These are phyloP conservation scores for Cantharis rustica DNA, from an alignment of 2,888 invertebrate species.

Conservation along the genomic window DNA sequence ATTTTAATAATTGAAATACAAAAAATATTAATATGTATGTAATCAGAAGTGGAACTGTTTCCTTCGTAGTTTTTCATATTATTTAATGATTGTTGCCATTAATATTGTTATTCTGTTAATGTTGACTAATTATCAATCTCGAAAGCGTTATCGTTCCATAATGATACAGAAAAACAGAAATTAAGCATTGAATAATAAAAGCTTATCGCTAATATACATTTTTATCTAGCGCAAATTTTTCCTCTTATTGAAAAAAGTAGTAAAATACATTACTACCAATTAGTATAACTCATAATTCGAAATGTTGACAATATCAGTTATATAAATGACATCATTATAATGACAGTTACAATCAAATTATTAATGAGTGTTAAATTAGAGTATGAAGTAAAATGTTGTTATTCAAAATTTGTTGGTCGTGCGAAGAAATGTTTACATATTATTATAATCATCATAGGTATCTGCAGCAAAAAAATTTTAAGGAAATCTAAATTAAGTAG, in stretches of 20 bases:
- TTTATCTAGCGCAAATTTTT: not conserved
- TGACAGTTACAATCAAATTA: conserved; percentile 31
- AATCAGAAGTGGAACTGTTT: not conserved
- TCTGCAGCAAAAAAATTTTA: not conserved
- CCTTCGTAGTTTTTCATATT: not conserved
- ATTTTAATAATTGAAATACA: no score
- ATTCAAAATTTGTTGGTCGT: not conserved
- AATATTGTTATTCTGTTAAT: not conserved
- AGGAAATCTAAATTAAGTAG: conserved; percentile 12
- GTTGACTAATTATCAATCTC: not conserved
- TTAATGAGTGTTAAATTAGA: conserved; percentile 34
- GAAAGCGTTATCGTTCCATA: not conserved
- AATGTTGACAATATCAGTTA: conserved; percentile 33
- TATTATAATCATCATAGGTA: not conserved
- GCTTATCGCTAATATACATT: not conserved
- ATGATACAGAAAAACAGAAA: not conserved
- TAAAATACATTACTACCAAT: conserved; percentile 2
- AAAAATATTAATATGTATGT: no score
- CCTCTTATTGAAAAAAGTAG: not conserved
- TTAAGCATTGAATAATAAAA: not conserved
- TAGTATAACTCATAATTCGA: conserved; percentile 3
- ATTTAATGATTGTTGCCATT: not conserved
- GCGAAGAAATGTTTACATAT: not conserved
- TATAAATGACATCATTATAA: conserved; percentile 33
- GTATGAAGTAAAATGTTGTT: conserved; percentile 12